Percentiles rank a stretch among this genome's conserved stretches.
Evolutionary conservation across 2,888 invertebrate species (phyloP).

Genomic region (Eupithecia subumbrata): DNA sequence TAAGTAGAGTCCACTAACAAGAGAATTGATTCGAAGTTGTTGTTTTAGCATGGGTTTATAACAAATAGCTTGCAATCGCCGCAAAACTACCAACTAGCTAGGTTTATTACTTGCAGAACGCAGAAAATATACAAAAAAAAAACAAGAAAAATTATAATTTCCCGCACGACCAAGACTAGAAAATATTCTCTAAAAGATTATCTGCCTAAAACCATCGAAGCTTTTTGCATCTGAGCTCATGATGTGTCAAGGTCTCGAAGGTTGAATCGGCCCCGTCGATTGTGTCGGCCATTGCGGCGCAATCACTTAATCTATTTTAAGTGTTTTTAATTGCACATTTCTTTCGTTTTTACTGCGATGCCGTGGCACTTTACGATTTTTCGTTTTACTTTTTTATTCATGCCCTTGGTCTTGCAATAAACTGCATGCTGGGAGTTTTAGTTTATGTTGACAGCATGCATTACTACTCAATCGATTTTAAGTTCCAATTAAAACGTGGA

Average conservation of each 20-base stretch:
- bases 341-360: constrained; percentile 58
- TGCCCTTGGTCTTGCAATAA: constrained; percentile 40
- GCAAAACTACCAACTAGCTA: neutral
- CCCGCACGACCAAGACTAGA: neutral
- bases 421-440: constrained; percentile 35
- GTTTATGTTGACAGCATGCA: constrained; percentile 49
- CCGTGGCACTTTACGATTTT: constrained; percentile 55
- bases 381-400: constrained; percentile 37
- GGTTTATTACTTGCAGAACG: neutral
- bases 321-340: constrained; percentile 70
- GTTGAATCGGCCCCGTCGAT: constrained; percentile 48
- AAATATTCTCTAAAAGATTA: neutral
- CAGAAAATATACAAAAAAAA: neutral
- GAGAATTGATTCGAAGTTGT: neutral
- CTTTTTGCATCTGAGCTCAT: neutral
- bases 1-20: neutral
- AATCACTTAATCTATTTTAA: constrained; percentile 73
- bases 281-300: constrained; percentile 52
- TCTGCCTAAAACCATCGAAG: neutral
- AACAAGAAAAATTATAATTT: constrained; percentile 36
- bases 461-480: constrained; percentile 54
- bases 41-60: neutral
- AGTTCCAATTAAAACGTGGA: constrained; percentile 51
- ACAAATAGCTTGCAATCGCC: neutral
- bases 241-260: constrained; percentile 51